Evolutionary conservation across 1,140 invertebrate genomes (phyloP).

Genomic region (Lasioglossum albipes): DNA sequence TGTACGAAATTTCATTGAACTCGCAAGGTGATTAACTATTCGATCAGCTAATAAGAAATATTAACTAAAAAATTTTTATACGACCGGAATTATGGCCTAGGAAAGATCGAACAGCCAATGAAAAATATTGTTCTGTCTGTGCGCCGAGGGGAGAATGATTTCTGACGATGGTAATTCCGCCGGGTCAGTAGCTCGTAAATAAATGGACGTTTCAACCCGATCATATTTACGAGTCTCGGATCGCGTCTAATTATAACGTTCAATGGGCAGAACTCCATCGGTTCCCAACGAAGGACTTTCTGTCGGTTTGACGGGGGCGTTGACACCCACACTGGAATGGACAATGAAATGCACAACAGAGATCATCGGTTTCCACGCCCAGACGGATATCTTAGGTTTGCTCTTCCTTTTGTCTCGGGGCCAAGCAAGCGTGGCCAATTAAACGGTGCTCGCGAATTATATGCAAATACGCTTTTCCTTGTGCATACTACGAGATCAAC

Average conservation of each 20-base stretch:
- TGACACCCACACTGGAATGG: slow-evolving; percentile 73
- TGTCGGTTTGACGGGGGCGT: slow-evolving; percentile 73
- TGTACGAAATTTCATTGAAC: too few relatives aligned
- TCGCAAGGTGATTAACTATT: too few relatives aligned
- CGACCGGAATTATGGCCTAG: too few relatives aligned
- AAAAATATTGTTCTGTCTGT: too few relatives aligned
- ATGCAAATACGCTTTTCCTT: not conserved
- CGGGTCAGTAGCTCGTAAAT: slow-evolving; percentile 40
- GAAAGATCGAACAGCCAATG: too few relatives aligned
- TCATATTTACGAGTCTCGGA: slow-evolving; percentile 61
- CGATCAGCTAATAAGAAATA: too few relatives aligned
- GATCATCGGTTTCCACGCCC: slow-evolving; percentile 69
- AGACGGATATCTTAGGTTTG: slow-evolving; percentile 54
- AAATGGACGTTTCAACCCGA: slow-evolving; percentile 52
- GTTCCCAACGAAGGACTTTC: slow-evolving; percentile 63
- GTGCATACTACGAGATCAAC: not conserved
- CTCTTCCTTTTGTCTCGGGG: slow-evolving; percentile 54
- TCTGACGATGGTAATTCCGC: not conserved
- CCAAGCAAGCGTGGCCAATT: slow-evolving; percentile 34
- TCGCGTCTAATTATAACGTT: slow-evolving; percentile 68
- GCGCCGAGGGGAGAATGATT: not conserved
- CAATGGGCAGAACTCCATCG: slow-evolving; percentile 10
- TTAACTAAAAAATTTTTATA: too few relatives aligned
- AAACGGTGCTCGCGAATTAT: slow-evolving; percentile 24
- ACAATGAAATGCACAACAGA: slow-evolving; percentile 76